Conservation (phyloP, 2,888 invertebrate genomes). For the Drosophila emarginata region DNA sequence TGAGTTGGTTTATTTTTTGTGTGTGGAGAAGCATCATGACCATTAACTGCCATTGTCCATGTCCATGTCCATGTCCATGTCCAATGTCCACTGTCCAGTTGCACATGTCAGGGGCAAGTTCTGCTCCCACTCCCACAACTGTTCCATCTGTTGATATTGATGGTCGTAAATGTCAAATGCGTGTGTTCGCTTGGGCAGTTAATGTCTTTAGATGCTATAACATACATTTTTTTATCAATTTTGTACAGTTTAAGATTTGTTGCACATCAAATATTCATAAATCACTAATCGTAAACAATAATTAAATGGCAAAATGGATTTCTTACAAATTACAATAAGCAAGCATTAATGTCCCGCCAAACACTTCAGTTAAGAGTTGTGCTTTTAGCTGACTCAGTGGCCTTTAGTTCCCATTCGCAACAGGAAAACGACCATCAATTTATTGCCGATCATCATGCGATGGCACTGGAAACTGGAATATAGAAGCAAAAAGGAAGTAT, state of each 20-base stretch:
- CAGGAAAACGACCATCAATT: slow-evolving; percentile 51
- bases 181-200: slow-evolving; percentile 66
- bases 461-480: slow-evolving; percentile 28
- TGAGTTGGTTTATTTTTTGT: slow-evolving; percentile 73
- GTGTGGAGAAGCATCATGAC: slow-evolving; percentile 61
- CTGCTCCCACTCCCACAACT: slow-evolving; percentile 16
- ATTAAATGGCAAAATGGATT: slow-evolving; percentile 51
- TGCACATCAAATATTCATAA: slow-evolving; percentile 45
- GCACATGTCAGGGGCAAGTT: slow-evolving; percentile 66
- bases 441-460: slow-evolving; percentile 76
- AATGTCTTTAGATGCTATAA: slow-evolving; percentile 80
- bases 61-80: slow-evolving; percentile 48
- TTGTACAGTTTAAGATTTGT: slow-evolving; percentile 36
- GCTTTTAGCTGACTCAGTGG: slow-evolving; percentile 73
- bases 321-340: slow-evolving; percentile 35
- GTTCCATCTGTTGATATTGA: slow-evolving; percentile 58
- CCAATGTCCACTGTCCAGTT: slow-evolving; percentile 33
- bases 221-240: slow-evolving; percentile 42
- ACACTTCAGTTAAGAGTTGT: slow-evolving; percentile 44
- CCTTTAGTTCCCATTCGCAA: slow-evolving; percentile 17
- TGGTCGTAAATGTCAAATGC: slow-evolving; percentile 79
- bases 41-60: slow-evolving; percentile 70
- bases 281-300: slow-evolving; percentile 54
- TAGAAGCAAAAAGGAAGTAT: background rate
- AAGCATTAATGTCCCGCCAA: slow-evolving; percentile 21